phyloP scores from a whole-genome alignment of 1,140 invertebrate genomes.

The Pogonus chalceus region DNA sequence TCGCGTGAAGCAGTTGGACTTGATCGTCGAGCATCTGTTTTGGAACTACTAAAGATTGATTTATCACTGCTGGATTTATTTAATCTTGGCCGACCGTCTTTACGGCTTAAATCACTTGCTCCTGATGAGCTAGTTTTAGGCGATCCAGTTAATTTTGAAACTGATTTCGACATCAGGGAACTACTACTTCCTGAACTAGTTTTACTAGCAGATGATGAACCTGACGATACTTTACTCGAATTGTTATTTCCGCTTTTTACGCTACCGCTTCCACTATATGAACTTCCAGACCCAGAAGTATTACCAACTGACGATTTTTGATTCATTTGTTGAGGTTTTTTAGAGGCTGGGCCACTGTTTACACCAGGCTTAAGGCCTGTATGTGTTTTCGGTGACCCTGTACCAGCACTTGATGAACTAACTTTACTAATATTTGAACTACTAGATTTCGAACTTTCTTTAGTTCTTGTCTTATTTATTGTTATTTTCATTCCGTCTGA shows the following conservation, averaged over 20 bases:
- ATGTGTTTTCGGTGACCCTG: conserved; percentile 62
- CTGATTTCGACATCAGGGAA: conserved; percentile 31
- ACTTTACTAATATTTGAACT: conserved; percentile 26
- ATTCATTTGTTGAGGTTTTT: conserved; percentile 49
- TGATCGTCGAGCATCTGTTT: conserved; percentile 49
- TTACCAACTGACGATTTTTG: conserved; percentile 35
- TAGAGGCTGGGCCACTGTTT: conserved; percentile 67
- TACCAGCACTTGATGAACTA: conserved; percentile 33
- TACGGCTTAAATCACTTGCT: conserved; percentile 45
- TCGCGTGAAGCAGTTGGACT: conserved; percentile 50
- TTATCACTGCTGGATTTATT: conserved; percentile 48
- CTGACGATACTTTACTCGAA: conserved; percentile 33
- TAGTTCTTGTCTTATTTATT: conserved; percentile 72
- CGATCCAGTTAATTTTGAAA: conserved; percentile 31
- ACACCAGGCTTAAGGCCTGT: conserved; percentile 77
- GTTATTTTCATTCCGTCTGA: conserved; percentile 81
- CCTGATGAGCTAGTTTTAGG: conserved; percentile 36
- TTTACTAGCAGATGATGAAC: conserved; percentile 27
- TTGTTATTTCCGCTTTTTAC: conserved; percentile 14
- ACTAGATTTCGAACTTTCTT: conserved; percentile 42
- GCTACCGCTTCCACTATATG: conserved; percentile 30
- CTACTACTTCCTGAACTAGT: conserved; percentile 21
- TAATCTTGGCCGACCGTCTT: conserved; percentile 40
- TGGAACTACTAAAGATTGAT: conserved; percentile 50
- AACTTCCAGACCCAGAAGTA: conserved; percentile 32